Evolutionary conservation across 2,888 invertebrate genomes (phyloP).

Genomic region (Ormyrus labotus): DNA sequence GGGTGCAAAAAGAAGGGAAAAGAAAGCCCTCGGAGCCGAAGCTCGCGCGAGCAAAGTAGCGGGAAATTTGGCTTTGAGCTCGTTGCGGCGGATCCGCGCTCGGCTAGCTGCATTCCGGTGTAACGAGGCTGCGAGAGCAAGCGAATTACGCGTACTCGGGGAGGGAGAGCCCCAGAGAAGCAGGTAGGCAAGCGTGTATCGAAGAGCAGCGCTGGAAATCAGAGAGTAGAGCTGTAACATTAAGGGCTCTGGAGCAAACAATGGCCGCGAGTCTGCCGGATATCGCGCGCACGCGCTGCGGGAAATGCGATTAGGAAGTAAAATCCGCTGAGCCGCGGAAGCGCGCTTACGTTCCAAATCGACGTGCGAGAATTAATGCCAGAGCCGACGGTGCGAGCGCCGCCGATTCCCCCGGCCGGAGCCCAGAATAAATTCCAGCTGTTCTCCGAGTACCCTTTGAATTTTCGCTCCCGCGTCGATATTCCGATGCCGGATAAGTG

Average conservation of each 20-base stretch:
- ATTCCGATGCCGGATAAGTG: background rate
- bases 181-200: constrained; percentile 15
- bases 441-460: background rate
- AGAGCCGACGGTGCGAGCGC: background rate
- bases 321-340: constrained; percentile 37
- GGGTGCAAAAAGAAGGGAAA: background rate
- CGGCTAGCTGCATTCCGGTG: constrained; percentile 11
- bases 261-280: background rate
- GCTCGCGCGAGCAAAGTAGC: background rate
- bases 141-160: constrained; percentile 20
- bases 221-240: background rate
- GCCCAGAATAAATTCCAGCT: background rate
- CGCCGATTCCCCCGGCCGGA: background rate
- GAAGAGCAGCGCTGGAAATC: constrained; percentile 13
- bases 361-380: constrained; percentile 45
- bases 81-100: background rate
- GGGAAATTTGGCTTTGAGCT: constrained; percentile 13
- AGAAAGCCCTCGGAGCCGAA: background rate
- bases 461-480: background rate
- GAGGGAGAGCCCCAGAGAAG: background rate
- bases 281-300: background rate
- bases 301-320: constrained; percentile 51
- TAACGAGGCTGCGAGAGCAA: constrained; percentile 26
- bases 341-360: constrained; percentile 38
- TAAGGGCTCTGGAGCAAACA: constrained; percentile 32